Evolutionary conservation across 2,113 vertebrate genomes (phyloP), one percentile per base, ranked within the genome.

Genomic region (Pachyramphus minor): DNA sequence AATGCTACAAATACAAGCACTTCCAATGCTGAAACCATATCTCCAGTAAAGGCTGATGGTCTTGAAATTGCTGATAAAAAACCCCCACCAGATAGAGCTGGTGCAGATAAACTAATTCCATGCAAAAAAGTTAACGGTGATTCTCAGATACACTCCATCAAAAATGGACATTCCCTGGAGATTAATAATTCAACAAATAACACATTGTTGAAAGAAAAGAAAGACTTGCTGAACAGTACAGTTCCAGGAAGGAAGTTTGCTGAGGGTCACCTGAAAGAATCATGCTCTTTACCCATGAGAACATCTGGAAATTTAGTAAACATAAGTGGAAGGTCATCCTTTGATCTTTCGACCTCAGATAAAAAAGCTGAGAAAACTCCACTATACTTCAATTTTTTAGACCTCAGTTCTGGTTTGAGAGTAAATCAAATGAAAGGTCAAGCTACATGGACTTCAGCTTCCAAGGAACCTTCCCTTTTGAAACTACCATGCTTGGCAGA

Each of bases 311-410:
- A 95, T 97, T 96, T 93, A 95, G 95, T 96, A 97, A 98, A 94
- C 50, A 93, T 60, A 94, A 97, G 82, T 85, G 96, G 83, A 97
- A 98, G 95, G 89, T 97, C 97, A 56, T 91, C 97, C 79, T 98
- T 98, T 97, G 97, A 98, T 87, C 97, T 96, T 97, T 86, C 94
- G 87, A 93, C 94, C 93, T 93, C 88, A 89, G 96, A 97, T 97
- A 97, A 97, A 96, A 98, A 97, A 97, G 71, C 84, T 87, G 95
- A 97, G 96, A 97, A 98, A 97, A 97, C 66, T 59, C 81, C 92
- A 89, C 89, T 83, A 67, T 69, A 86, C 86, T 93, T 96, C 73
- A 93, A 94, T 80, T 95, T 97, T 96, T 96, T 90, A 91, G 94
- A 91, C 49, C 49, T 93, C 11, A 14, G 82, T 93, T 90, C 93